Evolutionary conservation across 2,113 vertebrate species (phyloP).

Genomic region (Conger conger): DNA sequence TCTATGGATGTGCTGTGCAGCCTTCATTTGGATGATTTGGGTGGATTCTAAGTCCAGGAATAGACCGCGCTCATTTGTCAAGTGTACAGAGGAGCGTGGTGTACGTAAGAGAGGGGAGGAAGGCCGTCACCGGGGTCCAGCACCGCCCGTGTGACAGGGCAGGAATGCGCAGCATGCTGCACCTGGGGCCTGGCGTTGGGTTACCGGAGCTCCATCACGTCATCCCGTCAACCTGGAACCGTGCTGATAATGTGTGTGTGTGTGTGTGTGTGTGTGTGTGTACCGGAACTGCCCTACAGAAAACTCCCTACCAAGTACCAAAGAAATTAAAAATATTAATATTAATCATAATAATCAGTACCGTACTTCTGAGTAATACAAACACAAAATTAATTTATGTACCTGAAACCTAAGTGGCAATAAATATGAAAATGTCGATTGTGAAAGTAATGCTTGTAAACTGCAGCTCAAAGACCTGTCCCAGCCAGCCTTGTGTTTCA

Average conservation of each 20-base stretch:
- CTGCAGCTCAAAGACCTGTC: constrained; percentile 26
- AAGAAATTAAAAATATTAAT: background rate
- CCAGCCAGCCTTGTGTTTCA: constrained; percentile 23
- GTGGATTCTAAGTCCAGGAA: constrained; percentile 40
- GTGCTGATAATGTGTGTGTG: background rate
- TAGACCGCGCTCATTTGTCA: constrained; percentile 31
- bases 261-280: background rate
- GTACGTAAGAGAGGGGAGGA: constrained; percentile 24
- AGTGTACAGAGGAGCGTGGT: constrained; percentile 4
- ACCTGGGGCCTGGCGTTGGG: constrained; percentile 49
- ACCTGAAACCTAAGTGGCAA: constrained; percentile 42
- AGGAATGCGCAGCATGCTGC: constrained; percentile 41
- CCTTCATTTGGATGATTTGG: constrained; percentile 28
- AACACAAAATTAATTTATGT: constrained; percentile 23
- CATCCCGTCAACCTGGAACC: constrained; percentile 37
- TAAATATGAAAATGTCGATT: constrained; percentile 34
- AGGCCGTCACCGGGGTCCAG: background rate
- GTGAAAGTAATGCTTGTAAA: constrained; percentile 33
- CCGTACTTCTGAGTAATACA: constrained; percentile 27
- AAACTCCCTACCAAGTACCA: constrained; percentile 7
- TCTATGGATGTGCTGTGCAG: constrained; percentile 25
- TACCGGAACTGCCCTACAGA: constrained; percentile 1
- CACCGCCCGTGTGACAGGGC: constrained; percentile 24
- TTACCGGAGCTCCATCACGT: constrained; percentile 53
- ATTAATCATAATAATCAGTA: background rate